Conservation (phyloP, 2,888 invertebrate genomes). For the Molanna angustata region DNA sequence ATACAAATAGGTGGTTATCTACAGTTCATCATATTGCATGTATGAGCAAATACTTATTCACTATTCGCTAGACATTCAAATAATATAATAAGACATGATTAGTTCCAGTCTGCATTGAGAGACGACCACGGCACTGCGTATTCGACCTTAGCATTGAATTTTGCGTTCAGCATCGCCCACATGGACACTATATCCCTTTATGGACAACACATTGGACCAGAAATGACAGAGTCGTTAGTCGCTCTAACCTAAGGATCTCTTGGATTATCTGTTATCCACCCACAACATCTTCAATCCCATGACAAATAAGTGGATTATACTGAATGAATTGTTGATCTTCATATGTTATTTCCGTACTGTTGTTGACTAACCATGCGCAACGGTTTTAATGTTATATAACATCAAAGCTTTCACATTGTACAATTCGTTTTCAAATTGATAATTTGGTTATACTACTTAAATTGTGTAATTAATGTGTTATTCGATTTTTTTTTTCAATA, state of each 20-base stretch:
- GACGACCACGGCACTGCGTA: neutral
- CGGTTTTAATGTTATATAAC: too few relatives aligned
- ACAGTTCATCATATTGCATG: too few relatives aligned
- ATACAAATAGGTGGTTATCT: too few relatives aligned
- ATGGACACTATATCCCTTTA: constrained; percentile 18
- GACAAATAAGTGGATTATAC: constrained; percentile 14
- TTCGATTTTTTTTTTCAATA: too few relatives aligned
- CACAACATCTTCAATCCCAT: neutral
- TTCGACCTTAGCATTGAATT: constrained; percentile 18
- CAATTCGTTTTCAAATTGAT: too few relatives aligned
- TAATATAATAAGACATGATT: constrained; percentile 7
- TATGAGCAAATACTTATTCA: too few relatives aligned
- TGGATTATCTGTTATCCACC: neutral
- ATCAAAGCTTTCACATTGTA: too few relatives aligned
- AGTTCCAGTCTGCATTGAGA: constrained; percentile 3
- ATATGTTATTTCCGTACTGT: too few relatives aligned
- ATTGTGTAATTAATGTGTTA: too few relatives aligned
- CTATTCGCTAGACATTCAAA: too few relatives aligned
- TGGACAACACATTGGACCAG: constrained; percentile 19
- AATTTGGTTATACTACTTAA: too few relatives aligned
- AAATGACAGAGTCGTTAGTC: constrained; percentile 20
- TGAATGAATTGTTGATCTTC: neutral
- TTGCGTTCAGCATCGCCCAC: constrained; percentile 15
- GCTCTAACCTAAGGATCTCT: constrained; percentile 3
- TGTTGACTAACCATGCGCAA: too few relatives aligned